Percentiles rank a stretch among this genome's conserved stretches.
Evolutionary conservation across 2,113 vertebrate genomes (phyloP).

Genomic region (Atlantisia rogersi): DNA sequence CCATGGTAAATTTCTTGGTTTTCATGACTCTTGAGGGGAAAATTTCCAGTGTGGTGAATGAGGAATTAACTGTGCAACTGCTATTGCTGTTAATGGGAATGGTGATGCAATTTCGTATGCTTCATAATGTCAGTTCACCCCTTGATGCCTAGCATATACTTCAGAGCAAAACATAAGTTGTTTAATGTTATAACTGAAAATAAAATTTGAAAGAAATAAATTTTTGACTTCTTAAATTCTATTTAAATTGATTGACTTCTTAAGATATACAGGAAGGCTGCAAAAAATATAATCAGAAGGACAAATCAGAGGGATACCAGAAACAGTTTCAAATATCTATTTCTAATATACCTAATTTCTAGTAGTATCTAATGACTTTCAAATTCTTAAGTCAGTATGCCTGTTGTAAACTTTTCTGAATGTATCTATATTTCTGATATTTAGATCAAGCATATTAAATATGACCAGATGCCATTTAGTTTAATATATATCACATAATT

Average conservation of each 20-base stretch:
- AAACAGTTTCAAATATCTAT: not conserved
- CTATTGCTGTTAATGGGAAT: slow-evolving; percentile 15
- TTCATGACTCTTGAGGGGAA: slow-evolving; percentile 47
- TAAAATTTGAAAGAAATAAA: not conserved
- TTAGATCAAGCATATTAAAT: not conserved
- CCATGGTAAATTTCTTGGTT: slow-evolving; percentile 6
- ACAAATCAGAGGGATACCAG: not conserved
- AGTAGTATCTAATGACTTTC: not conserved
- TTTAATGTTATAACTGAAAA: not conserved
- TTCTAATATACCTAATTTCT: not conserved
- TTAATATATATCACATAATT: not conserved
- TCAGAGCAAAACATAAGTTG: not conserved
- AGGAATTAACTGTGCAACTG: slow-evolving; percentile 32
- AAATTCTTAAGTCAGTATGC: not conserved
- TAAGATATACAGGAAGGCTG: not conserved
- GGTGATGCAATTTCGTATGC: not conserved
- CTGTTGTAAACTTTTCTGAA: not conserved
- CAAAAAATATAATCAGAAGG: not conserved
- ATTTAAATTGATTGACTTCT: not conserved
- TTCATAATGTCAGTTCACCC: not conserved
- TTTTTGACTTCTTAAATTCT: not conserved
- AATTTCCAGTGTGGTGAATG: slow-evolving; percentile 32
- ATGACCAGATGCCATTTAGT: not conserved
- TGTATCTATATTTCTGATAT: not conserved
- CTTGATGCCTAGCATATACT: slow-evolving; percentile 11